Evolutionary conservation across 2,113 vertebrate genomes (phyloP), one percentile per base, ranked within the genome.

Genomic region (Malurus alboscapulatus): DNA sequence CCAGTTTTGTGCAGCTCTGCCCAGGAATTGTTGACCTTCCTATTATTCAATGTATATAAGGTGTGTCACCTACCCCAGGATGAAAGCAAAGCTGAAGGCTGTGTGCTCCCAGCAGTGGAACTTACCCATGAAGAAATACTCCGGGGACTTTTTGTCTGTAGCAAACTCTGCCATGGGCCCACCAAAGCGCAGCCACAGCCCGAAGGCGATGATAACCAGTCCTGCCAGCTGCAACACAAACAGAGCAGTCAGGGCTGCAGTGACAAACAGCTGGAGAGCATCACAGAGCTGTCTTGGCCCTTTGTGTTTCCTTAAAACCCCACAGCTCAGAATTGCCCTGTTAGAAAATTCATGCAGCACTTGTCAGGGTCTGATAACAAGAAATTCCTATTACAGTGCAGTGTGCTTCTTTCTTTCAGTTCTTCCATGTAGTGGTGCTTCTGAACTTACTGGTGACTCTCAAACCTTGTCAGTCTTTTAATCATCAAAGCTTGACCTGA

Each of bases 71-170:
- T 67, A 42, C 27, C 45, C 62, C 15, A 48, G 29, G 47, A 66
- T 47, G 45, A 53, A 79, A 68, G 13, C 30, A 66, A 51, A 21
- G 21, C 66, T 90, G 53, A 76, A 80, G 65, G 61, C 74, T 66
- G 24, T 47, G 40, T 59, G 36, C 74, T 55, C 58, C 44, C 62
- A 88, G 54, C 44, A 29, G 27, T 61, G 62, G n/a, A 65, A 98
- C 99, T 99, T 96, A 99, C 99, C 99, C 51, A 99, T 97, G 87
- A 98, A 99, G 97, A 99, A 98, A 89, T 98, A 99, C 80, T 98
- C 98, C 3, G 98, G 99, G 53, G 98, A 98, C 11, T 94, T 98
- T 25, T 98, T 97, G 17, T 96, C 98, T 26, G 97, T 97, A 26
- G 98, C 97, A 74, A 99, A 97, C 81, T 98, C 97, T 84, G 98